phyloP scores from a whole-genome alignment of 2,797 vertebrate genomes.

The Apogon talboti region DNA sequence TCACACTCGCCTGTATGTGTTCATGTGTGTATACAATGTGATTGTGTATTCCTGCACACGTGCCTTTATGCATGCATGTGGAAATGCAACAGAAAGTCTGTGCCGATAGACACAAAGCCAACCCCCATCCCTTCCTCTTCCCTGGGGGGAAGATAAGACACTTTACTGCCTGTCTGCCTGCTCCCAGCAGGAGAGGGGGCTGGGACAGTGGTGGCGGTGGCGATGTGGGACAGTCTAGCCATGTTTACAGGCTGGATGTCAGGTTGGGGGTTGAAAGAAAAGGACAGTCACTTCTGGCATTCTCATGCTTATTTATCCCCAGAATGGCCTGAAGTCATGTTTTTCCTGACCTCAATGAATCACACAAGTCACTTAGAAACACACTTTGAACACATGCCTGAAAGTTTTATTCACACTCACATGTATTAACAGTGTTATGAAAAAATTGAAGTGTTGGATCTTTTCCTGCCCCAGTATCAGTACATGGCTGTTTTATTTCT shows the following conservation, averaged over 20 bases:
- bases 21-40: conserved; percentile 4
- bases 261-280: conserved; percentile 59
- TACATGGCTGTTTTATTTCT: neutral
- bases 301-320: conserved; percentile 69
- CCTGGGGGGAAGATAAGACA: conserved; percentile 66
- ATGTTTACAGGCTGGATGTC: conserved; percentile 75
- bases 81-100: conserved; percentile 48
- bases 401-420: conserved; percentile 4
- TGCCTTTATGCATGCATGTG: conserved; percentile 41
- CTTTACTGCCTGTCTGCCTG: conserved; percentile 78
- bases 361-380: conserved; percentile 20
- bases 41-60: conserved; percentile 20
- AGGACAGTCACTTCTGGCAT: conserved; percentile 68
- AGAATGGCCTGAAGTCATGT: conserved; percentile 57
- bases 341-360: conserved; percentile 39
- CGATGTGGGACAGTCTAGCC: conserved; percentile 62
- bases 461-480: neutral
- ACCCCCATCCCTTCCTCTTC: conserved; percentile 60
- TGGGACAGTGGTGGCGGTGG: conserved; percentile 45
- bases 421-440: neutral
- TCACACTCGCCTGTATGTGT: conserved; percentile 24
- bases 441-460: conserved; percentile 1
- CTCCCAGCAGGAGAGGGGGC: conserved; percentile 64
- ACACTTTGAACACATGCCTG: too few relatives aligned
- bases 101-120: conserved; percentile 69